A percentile compares a stretch with the other conserved stretches of the same genome.
These are phyloP conservation scores for Pollenia griseotomentosa DNA, from an alignment of 2,888 invertebrate species.

Conservation along the genomic window DNA sequence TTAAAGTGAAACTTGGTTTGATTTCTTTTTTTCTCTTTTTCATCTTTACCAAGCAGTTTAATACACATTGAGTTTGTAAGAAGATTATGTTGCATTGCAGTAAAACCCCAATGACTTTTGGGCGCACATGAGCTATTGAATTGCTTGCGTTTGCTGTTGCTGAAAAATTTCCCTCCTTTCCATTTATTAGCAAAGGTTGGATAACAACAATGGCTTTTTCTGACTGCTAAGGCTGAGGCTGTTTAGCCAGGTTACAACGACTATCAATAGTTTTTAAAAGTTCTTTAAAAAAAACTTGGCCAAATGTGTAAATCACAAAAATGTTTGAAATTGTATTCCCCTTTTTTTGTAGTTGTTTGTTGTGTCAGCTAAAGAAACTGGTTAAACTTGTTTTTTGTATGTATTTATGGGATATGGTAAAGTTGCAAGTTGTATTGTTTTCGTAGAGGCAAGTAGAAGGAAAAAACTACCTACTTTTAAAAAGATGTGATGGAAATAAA, in stretches of 20 bases:
- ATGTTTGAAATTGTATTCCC: constrained; percentile 38
- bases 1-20: constrained; percentile 35
- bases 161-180: background rate
- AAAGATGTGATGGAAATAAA: background rate
- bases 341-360: background rate
- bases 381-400: constrained; percentile 59
- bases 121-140: constrained; percentile 31
- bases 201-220: constrained; percentile 9
- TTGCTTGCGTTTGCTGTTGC: constrained; percentile 19
- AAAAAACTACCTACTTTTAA: background rate
- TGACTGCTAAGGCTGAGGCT: background rate
- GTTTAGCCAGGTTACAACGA: constrained; percentile 14
- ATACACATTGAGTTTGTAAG: constrained; percentile 26
- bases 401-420: background rate
- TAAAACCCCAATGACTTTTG: constrained; percentile 51
- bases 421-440: constrained; percentile 19
- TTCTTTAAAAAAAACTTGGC: constrained; percentile 40
- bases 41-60: background rate
- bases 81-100: constrained; percentile 63
- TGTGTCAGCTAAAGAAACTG: constrained; percentile 33
- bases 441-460: background rate
- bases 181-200: constrained; percentile 26
- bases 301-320: constrained; percentile 53
- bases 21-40: constrained; percentile 15
- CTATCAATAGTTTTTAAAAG: constrained; percentile 26